A percentile compares a stretch with the other conserved stretches of the same genome.
phyloP scores from a whole-genome alignment of 2,888 invertebrate genomes.

The Koerneria pararmatus region DNA sequence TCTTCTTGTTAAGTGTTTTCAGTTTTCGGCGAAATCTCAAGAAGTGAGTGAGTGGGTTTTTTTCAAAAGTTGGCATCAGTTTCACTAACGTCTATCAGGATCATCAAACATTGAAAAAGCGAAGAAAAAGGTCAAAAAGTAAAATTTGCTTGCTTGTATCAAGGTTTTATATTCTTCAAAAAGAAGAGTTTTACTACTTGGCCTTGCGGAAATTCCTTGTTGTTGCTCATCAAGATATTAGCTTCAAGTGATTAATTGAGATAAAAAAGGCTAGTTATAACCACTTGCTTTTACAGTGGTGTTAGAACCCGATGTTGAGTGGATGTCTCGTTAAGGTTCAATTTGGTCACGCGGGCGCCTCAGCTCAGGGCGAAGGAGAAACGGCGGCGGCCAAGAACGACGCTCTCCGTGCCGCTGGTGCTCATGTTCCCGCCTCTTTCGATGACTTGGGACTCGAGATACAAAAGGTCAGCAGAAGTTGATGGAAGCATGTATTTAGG shows the following conservation, averaged over 20 bases:
- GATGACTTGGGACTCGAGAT: slow-evolving; percentile 74
- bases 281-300: no score
- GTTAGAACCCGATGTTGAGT: neutral
- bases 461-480: neutral
- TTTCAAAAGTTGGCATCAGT: no score
- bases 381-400: slow-evolving; percentile 89
- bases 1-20: no score
- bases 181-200: neutral
- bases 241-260: no score
- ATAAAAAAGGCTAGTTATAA: no score
- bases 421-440: slow-evolving; percentile 82
- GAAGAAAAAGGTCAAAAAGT: slow-evolving; percentile 9
- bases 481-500: neutral
- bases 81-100: no score
- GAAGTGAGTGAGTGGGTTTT: no score
- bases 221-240: no score
- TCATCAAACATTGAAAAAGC: neutral
- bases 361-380: slow-evolving; percentile 87
- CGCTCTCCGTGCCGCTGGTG: slow-evolving; percentile 77
- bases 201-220: no score
- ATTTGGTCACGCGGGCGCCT: slow-evolving; percentile 98
- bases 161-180: slow-evolving; percentile 7
- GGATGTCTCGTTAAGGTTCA: slow-evolving; percentile 70
- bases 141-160: neutral
- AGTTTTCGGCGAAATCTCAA: no score